Evolutionary conservation across 2,797 vertebrate genomes (phyloP).

Genomic region (Xenops minutus): DNA sequence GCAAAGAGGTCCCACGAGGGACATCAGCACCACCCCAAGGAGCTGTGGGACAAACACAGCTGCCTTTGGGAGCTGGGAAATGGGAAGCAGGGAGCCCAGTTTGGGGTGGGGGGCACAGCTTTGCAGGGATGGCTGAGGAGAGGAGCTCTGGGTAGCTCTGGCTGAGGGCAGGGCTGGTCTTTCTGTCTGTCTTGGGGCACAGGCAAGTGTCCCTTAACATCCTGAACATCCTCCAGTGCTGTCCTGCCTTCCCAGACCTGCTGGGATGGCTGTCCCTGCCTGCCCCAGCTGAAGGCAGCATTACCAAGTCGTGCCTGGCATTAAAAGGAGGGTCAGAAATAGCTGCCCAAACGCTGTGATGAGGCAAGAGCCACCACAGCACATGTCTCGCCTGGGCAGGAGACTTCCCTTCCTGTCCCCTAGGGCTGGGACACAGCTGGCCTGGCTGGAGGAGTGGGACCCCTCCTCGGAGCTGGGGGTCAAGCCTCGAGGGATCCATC

Average conservation of each 20-base stretch:
- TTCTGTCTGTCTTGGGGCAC: background rate
- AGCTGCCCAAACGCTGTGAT: background rate
- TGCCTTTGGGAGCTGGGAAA: background rate
- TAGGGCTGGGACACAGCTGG: background rate
- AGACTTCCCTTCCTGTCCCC: background rate
- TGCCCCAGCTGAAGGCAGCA: background rate
- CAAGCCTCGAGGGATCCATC: background rate
- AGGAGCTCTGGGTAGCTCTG: background rate
- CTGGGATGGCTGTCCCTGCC: background rate
- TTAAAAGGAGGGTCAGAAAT: background rate
- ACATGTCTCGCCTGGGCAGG: background rate
- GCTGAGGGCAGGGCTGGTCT: background rate
- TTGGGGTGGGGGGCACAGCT: fast-evolving
- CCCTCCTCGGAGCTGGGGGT: fast-evolving
- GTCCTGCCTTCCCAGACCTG: background rate
- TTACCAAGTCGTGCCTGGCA: background rate
- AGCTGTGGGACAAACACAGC: background rate
- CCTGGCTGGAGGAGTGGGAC: fast-evolving
- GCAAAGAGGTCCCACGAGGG: background rate
- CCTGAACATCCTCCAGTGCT: background rate
- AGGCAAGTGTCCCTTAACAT: background rate
- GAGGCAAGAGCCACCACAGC: background rate
- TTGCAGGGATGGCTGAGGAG: background rate
- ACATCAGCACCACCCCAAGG: fast-evolving
- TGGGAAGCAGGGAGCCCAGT: background rate